Conservation (phyloP, 2,797 vertebrate genomes). For the Sebastes diaconus region DNA sequence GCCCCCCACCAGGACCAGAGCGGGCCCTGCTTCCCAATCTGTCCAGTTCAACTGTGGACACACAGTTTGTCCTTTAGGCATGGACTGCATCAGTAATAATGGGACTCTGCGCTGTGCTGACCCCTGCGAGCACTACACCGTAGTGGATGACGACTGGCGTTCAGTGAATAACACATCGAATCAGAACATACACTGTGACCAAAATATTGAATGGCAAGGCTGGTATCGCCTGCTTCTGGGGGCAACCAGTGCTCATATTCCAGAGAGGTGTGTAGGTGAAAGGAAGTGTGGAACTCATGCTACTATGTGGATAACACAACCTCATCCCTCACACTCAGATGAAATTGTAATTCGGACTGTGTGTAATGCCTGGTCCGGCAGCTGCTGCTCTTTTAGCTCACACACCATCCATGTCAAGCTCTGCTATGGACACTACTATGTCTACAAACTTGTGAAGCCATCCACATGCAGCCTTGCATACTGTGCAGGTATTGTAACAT, state of each 20-base stretch:
- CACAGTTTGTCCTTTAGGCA: constrained; percentile 39
- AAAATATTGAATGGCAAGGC: constrained; percentile 25
- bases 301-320: constrained; percentile 54
- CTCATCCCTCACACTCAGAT: constrained; percentile 47
- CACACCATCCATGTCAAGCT: constrained; percentile 63
- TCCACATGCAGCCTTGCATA: not conserved
- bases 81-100: constrained; percentile 53
- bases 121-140: constrained; percentile 62
- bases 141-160: constrained; percentile 66
- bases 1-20: not conserved
- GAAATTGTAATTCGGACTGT: constrained; percentile 46
- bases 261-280: constrained; percentile 49
- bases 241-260: constrained; percentile 48
- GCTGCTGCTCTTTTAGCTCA: not conserved
- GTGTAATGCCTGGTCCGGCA: rapidly evolving
- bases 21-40: not conserved
- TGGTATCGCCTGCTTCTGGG: constrained; percentile 72
- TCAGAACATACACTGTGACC: constrained; percentile 25
- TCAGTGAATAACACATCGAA: constrained; percentile 12
- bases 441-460: constrained; percentile 67
- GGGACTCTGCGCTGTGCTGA: constrained; percentile 46
- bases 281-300: constrained; percentile 60
- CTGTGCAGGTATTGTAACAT: constrained; percentile 63
- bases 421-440: constrained; percentile 64
- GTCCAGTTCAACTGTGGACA: constrained; percentile 42